Base-by-base conservation (phyloP, 2,888 invertebrate genomes). In the Lagria hirta region DNA sequence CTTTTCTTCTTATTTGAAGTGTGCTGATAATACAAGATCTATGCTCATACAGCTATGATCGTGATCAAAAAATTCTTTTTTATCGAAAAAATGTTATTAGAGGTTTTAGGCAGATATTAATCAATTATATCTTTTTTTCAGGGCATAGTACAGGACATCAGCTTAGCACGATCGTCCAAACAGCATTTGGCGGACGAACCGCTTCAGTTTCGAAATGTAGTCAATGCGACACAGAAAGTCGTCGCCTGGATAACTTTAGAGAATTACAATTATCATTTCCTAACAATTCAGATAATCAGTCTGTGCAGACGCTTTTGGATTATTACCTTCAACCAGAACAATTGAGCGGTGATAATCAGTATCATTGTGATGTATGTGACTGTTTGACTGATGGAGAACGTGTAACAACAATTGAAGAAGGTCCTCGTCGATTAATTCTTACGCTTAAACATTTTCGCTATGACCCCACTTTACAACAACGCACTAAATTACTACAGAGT, bases 391-490 rank as follows among this genome's bases (percentile, higher is more conserved):
- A 92, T 60, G 92, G 89, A 0, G 85, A 86, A 64, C 76, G 85
- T 14, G 76, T 77, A 21, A 81, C 84, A 5, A 77, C 76, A 48
- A 80, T 91, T 4, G 78, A 85, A 6, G 80, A 83, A 35, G 79
- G 86, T 3, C 92, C 92, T 0, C 80, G 83, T 26, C 84, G 88
- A 68, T 75, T 93, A 7, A 84, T 91, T 43, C 72, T 92, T 2
- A 88, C 89, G 0, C 69, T 92, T 6, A 87, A 91, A 65, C 83
- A 90, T 60, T 92, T 92, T 66, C 78, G 82, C 44, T 87, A 83
- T 61, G 82, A 86, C 62, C 78, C 80, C n/a, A 78, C 78, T 29
- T 79, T 78, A 30, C 83, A 86, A 55, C 78, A 83, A 54, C 81
- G 88, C 57, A 84, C 86, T n/a, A 93, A 93, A 69, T 73, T 91